A percentile compares a stretch with the other conserved stretches of the same genome.
Evolutionary conservation across 2,797 vertebrate species (phyloP).

Genomic region (Spatula versicolor): DNA sequence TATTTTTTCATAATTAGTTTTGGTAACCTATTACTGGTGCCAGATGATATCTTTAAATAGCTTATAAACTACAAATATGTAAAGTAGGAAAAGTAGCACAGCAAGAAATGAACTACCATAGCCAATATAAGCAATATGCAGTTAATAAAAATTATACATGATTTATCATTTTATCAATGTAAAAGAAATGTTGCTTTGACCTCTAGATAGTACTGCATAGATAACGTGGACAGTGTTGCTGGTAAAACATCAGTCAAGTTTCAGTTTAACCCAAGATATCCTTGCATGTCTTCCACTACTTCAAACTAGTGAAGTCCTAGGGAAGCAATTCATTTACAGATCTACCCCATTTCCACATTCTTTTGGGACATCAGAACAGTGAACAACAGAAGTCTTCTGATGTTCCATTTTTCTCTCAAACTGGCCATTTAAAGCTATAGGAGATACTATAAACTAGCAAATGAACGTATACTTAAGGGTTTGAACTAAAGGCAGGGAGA

Average conservation of each 20-base stretch:
- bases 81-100: not conserved
- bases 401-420: not conserved
- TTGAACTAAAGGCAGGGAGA: not conserved
- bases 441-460: not conserved
- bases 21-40: not conserved
- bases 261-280: fast-evolving
- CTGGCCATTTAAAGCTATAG: not conserved
- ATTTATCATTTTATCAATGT: not conserved
- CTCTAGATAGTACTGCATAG: not conserved
- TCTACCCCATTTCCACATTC: not conserved
- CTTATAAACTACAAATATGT: not conserved
- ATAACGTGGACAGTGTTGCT: not conserved
- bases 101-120: not conserved
- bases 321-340: not conserved
- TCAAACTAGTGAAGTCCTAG: not conserved
- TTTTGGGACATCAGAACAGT: not conserved
- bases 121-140: not conserved
- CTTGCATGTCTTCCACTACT: not conserved
- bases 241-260: not conserved
- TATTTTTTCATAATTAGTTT: not conserved
- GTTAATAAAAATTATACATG: not conserved
- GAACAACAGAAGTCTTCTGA: not conserved
- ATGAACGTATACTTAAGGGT: not conserved
- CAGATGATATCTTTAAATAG: not conserved
- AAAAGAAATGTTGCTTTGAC: not conserved